Percentiles rank a stretch among this genome's conserved stretches.
phyloP scores from a whole-genome alignment of 2,888 invertebrate species.

The Agrypnus murinus region DNA sequence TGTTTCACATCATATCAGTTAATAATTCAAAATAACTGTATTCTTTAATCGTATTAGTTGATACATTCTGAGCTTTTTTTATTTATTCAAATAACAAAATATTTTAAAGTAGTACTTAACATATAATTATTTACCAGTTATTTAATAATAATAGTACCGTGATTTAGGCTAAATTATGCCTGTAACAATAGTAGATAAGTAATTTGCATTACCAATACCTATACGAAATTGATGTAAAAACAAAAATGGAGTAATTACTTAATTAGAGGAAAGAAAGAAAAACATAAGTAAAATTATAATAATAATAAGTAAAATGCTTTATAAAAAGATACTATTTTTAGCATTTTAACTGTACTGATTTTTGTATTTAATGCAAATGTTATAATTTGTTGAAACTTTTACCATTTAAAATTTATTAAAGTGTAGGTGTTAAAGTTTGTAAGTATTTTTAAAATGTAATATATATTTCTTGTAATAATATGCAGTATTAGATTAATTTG shows the following conservation, averaged over 20 bases:
- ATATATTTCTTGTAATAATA: constrained; percentile 29
- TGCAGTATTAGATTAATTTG: constrained; percentile 24
- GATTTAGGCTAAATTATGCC: no score
- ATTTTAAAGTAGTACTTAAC: no score
- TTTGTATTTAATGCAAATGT: constrained; percentile 1
- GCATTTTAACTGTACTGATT: constrained; percentile 37
- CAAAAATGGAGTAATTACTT: no score
- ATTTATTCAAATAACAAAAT: constrained; percentile 1
- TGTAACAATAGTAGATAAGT: no score
- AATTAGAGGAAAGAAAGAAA: no score
- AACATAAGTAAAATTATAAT: not conserved
- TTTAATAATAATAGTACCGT: no score
- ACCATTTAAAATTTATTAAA: constrained; percentile 1
- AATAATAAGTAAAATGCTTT: not conserved
- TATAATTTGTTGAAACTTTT: constrained; percentile 27
- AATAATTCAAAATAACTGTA: not conserved
- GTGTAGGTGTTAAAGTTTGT: not conserved
- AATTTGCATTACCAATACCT: no score
- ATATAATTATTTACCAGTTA: no score
- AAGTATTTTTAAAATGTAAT: constrained; percentile 30
- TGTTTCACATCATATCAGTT: no score
- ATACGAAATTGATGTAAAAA: no score
- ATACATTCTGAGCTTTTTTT: not conserved
- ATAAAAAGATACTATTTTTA: not conserved
- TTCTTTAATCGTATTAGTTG: constrained; percentile 1